A percentile compares a stretch with the other conserved stretches of the same genome.
These are phyloP conservation scores for Rotaria magnacalcarata DNA, from an alignment of 2,888 invertebrate species.

Conservation along the genomic window DNA sequence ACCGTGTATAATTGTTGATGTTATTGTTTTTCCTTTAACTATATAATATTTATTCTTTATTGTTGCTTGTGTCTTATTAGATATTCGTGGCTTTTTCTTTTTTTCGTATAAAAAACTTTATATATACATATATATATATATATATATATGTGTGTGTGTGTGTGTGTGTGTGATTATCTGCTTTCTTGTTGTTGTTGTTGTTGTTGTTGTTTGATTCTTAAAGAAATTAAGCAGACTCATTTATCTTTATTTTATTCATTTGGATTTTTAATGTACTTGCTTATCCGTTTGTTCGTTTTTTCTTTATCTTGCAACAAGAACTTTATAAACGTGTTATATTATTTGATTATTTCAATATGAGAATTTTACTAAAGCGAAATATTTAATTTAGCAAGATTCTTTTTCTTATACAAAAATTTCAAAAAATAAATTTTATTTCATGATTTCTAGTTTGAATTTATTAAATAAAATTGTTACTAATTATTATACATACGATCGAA, in stretches of 20 bases:
- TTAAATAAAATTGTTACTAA: too few relatives aligned
- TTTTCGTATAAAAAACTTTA: too few relatives aligned
- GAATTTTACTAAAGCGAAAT: background rate
- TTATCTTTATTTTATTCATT: slow-evolving; percentile 8
- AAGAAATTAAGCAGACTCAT: slow-evolving; percentile 5
- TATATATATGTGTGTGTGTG: background rate
- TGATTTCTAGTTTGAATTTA: too few relatives aligned
- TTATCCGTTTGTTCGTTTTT: background rate
- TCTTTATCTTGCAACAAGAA: slow-evolving; percentile 29
- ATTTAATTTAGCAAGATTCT: background rate
- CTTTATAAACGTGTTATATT: slow-evolving; percentile 18
- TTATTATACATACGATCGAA: too few relatives aligned
- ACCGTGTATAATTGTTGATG: background rate
- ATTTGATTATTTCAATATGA: background rate
- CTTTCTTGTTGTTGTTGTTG: background rate
- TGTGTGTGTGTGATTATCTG: background rate
- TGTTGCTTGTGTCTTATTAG: background rate
- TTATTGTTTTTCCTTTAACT: background rate
- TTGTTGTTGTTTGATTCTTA: slow-evolving; percentile 5
- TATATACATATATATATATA: too few relatives aligned
- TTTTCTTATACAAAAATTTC: background rate
- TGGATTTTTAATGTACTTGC: background rate
- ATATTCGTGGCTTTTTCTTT: background rate
- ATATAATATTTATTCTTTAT: slow-evolving; percentile 8
- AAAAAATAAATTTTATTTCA: too few relatives aligned